Evolutionary conservation across 2,888 invertebrate species (phyloP), one percentile per base, ranked within the genome.

Genomic region (Callosobruchus maculatus): DNA sequence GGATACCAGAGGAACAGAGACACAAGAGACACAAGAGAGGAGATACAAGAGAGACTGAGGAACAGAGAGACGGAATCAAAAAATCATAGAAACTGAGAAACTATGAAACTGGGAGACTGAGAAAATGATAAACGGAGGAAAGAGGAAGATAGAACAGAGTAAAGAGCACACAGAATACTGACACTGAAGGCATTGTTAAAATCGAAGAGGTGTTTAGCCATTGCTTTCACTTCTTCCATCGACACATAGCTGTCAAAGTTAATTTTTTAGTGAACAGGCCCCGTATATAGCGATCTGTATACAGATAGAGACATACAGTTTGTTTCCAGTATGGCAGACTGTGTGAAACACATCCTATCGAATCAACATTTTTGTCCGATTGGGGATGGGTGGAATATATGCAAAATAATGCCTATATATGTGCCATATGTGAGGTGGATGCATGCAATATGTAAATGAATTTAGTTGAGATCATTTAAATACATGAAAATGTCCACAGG

Each of bases 391-490:
- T 49, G 49, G 49, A 49, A 49, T 49, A 78, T 81, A 81, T 81
- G 80, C 80, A 81, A 82, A 83, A 80, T 74, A 78, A 78, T 75
- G 72, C 75, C 49, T 72, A 68, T 75, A 78, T 77, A 77, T 78
- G 83, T 80, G 81, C 81, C 84, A 84, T 84, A 84, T 84, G 84
- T 81, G 82, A 78, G 79, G 78, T 80, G 78, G 76, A 80, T 79
- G 80, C 82, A 84, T 82, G 83, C 84, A 83, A 84, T 84, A 85
- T 85, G 84, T 81, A 84, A 85, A 85, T 85, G 82, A 75, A 81
- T 78, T 79, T 78, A 81, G 79, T 76, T 74, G 78, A 80, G 81
- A 85, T 83, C 83, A 85, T 85, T 85, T 85, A 82, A 85, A 85
- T 85, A 84, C 82, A 84, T 83, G 82, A 84, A 83, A 84, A 83